phyloP scores from a whole-genome alignment of 2,113 vertebrate species.

The Pseudonaja textilis region DNA sequence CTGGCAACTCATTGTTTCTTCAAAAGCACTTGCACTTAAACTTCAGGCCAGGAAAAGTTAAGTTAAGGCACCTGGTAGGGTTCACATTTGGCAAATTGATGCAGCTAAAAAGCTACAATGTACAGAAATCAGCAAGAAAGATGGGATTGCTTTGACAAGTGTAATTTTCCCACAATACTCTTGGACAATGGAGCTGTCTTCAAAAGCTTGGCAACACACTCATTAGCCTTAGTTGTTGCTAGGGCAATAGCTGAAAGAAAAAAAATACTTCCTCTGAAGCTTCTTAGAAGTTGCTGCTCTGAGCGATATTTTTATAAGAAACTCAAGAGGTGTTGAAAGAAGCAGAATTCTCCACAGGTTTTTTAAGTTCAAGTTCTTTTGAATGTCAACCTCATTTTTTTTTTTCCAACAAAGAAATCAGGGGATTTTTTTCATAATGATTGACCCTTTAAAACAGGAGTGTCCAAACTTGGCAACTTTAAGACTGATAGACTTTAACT shows the following conservation, averaged over 20 bases:
- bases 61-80: not conserved
- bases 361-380: not conserved
- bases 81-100: not conserved
- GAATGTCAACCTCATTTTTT: not conserved
- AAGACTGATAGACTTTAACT: no score
- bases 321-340: not conserved
- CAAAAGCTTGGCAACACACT: not conserved
- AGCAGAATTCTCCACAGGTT: not conserved
- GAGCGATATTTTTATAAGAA: not conserved
- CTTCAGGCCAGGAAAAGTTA: not conserved
- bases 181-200: not conserved
- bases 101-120: not conserved
- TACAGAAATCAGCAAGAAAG: not conserved
- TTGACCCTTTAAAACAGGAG: not conserved
- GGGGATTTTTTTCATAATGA: not conserved
- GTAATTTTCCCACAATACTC: not conserved
- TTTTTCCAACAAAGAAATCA: not conserved
- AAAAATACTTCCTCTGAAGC: not conserved
- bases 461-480: not conserved
- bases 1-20: not conserved
- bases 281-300: not conserved
- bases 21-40: not conserved
- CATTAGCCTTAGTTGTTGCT: not conserved
- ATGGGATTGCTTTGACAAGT: not conserved
- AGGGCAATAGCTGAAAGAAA: not conserved